phyloP scores from a whole-genome alignment of 2,797 vertebrate species.

The Enteromius paludinosus region DNA sequence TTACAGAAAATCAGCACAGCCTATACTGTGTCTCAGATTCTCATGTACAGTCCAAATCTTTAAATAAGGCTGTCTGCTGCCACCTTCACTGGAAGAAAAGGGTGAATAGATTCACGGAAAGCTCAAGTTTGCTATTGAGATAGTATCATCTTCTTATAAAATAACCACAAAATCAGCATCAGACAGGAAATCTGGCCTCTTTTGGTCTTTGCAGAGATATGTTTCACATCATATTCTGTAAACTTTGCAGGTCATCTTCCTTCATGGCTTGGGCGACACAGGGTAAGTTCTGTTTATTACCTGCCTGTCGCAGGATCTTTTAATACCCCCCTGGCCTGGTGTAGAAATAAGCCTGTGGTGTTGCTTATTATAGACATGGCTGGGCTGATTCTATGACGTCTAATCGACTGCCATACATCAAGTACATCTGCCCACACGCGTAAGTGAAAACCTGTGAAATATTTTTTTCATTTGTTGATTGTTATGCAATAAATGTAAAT shows the following conservation, averaged over 20 bases:
- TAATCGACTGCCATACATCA: slow-evolving; percentile 92
- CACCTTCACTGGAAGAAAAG: neutral
- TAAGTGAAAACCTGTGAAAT: slow-evolving; percentile 73
- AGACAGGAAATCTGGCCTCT: neutral
- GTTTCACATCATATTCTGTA: slow-evolving; percentile 30
- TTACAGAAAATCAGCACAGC: neutral
- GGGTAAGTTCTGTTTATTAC: slow-evolving; percentile 83
- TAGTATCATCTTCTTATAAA: neutral
- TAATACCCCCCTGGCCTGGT: neutral
- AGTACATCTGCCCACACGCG: slow-evolving; percentile 98
- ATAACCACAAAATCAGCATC: slow-evolving; percentile 1
- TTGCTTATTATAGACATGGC: slow-evolving; percentile 83
- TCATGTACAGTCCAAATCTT: neutral
- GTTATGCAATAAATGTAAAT: neutral
- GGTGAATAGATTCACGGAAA: neutral
- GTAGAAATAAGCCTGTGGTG: slow-evolving; percentile 11
- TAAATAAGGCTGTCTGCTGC: neutral
- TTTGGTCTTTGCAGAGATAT: slow-evolving; percentile 1
- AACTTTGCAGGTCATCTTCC: slow-evolving; percentile 91
- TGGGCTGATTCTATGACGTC: slow-evolving; percentile 89
- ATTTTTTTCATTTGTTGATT: neutral
- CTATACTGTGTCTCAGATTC: neutral
- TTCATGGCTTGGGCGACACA: slow-evolving; percentile 95
- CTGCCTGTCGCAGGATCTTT: slow-evolving; percentile 4
- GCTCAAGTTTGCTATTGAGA: neutral